Conservation (phyloP, 1,140 invertebrate species). For the Pinna nobilis region DNA sequence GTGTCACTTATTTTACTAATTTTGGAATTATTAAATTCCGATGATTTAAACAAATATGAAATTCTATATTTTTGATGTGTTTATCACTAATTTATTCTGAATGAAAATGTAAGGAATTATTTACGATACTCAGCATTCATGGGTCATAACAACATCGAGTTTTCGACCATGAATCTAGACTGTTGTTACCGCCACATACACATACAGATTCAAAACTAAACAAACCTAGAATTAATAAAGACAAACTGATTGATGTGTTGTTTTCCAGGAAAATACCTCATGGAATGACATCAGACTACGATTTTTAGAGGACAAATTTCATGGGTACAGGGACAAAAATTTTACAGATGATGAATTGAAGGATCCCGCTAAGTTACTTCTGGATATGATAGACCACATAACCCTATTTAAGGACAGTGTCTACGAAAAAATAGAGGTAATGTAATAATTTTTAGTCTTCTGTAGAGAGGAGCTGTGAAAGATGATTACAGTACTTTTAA, state of each 20-base stretch:
- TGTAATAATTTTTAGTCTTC: too few relatives aligned
- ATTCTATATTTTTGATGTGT: too few relatives aligned
- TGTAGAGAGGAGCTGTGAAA: too few relatives aligned
- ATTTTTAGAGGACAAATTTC: constrained; percentile 36
- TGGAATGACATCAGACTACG: constrained; percentile 31
- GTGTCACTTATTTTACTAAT: too few relatives aligned
- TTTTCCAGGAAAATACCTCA: constrained; percentile 21
- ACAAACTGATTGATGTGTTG: background rate
- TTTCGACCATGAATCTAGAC: too few relatives aligned
- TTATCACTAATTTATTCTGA: too few relatives aligned
- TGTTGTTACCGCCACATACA: background rate
- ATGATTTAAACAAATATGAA: too few relatives aligned
- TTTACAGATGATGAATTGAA: constrained; percentile 44
- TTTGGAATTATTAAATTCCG: too few relatives aligned
- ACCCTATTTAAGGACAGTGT: constrained; percentile 21
- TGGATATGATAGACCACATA: constrained; percentile 34
- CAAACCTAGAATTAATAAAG: background rate
- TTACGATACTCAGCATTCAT: background rate
- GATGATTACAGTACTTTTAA: too few relatives aligned
- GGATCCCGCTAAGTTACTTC: constrained; percentile 39
- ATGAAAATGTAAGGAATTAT: too few relatives aligned
- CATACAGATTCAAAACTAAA: background rate
- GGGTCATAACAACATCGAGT: too few relatives aligned
- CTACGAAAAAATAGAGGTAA: constrained; percentile 36
- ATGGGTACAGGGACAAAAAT: constrained; percentile 39